Base-by-base conservation (phyloP, 2,888 invertebrate species). In the Acrocyrtus sp. region DNA sequence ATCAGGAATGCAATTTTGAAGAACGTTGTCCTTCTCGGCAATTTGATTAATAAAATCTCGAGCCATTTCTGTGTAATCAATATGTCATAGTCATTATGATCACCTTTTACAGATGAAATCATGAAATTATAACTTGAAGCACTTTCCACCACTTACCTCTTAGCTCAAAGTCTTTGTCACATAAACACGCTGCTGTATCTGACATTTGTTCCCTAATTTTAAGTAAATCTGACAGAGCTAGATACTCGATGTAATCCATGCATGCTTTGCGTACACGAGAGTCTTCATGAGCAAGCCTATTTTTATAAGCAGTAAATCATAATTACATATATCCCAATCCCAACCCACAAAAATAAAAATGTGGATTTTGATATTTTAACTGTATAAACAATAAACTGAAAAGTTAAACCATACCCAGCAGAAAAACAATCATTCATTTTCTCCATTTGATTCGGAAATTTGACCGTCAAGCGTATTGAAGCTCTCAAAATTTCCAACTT, bases 391-490 rank as follows among this genome's bases (percentile, higher is more conserved):
- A 43, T 39, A 24, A 51, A 34, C 29, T 34, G 8, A 26, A 26
- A 26, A 24, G 22, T n/a, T 39, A 45, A 2, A 39, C 22, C 41
- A 17, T 72, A 80, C 78, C 80, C 78, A 15, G 43, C 24, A 2
- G 75, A 60, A 15, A 80, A 61, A 26, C 58, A 27, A 12, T 56
- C 61, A 43, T 79, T 80, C 48, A 78, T 77, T 54, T 75, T 70
- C 43, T 80, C 80, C 79, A 80, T 79, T 66, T 80, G 80, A 60
- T 80, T 80, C 1, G 80, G 80, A 48, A 77, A 78, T 17, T 76
- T 72, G 1, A 77, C 74, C 19, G 79, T 77, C 6, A 80, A 57
- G 12, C 69, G 41, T 19, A 78, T 72, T 0, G 77, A 74, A 8
- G 74, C 76, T 57, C 72, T 51, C 10, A 79, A 24, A 3, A 80